phyloP scores from a whole-genome alignment of 2,113 vertebrate species.

The Misgurnus mizolepis region DNA sequence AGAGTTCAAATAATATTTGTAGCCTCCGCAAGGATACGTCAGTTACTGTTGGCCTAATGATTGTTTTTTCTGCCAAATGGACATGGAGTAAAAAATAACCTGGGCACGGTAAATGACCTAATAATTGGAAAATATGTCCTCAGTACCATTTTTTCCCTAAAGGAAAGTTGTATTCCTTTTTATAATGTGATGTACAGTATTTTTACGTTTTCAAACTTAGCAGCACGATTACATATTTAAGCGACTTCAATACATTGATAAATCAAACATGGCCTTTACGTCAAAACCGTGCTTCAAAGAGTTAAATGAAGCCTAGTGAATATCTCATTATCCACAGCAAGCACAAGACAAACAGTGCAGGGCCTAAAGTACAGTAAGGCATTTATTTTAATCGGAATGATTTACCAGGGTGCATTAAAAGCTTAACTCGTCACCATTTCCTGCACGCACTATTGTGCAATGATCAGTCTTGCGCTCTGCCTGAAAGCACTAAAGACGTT shows the following conservation, averaged over 20 bases:
- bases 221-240: neutral
- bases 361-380: slow-evolving; percentile 10
- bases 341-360: neutral
- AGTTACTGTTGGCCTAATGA: slow-evolving; percentile 38
- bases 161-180: slow-evolving; percentile 12
- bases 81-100: slow-evolving; percentile 36
- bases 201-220: too few relatives aligned
- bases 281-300: neutral
- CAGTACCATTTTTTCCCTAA: slow-evolving; percentile 6
- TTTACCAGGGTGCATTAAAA: slow-evolving; percentile 65
- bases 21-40: slow-evolving; percentile 42
- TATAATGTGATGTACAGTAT: neutral
- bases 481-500: slow-evolving; percentile 54
- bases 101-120: slow-evolving; percentile 30
- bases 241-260: neutral
- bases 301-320: slow-evolving; percentile 8
- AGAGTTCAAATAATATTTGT: slow-evolving; percentile 54
- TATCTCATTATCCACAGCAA: slow-evolving; percentile 12
- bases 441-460: slow-evolving; percentile 46
- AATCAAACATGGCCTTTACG: neutral
- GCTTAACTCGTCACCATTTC: slow-evolving; percentile 74
- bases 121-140: slow-evolving; percentile 50
- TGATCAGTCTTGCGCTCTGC: slow-evolving; percentile 47
- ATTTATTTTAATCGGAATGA: slow-evolving; percentile 19
- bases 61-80: slow-evolving; percentile 44